Base-by-base conservation (phyloP, 2,113 vertebrate genomes). In the Nycticebus coucang region DNA sequence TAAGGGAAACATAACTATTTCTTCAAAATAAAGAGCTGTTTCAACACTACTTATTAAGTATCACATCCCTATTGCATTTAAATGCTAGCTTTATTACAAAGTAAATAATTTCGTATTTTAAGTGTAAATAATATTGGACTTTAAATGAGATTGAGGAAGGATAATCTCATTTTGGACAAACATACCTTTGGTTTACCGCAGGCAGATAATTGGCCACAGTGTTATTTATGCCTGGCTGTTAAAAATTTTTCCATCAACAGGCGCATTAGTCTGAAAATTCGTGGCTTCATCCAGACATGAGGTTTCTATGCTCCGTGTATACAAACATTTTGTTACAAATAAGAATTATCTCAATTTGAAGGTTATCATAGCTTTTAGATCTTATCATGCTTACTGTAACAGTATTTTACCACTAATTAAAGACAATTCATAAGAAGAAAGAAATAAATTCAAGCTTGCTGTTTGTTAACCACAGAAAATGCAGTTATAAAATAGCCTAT, bases 141-240 rank as follows among this genome's bases (percentile, higher is more conserved):
- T 95, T 77, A 89, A 72, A 59, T 69, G 79, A 95, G 79, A 89
- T 75, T 57, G 14, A 55, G 26, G 57, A 77, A 85, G 66, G 17
- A 35, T 57, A 90, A 64, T 78, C 41, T 86, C 37, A 84, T 93
- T 94, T 72, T 85, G 82, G 66, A 80, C 89, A 97, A 90, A 93
- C 79, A 91, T 64, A 37, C 9, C 75, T 89, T 86, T 94, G 86
- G 95, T 80, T 97, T 79, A 95, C 95, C 96, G 87, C 93, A 96
- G 78, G 93, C 82, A 74, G 26, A 35, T 92, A 93, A 93, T 94
- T 94, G 89, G 45, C 80, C 41, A 77, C 55, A 77, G 45, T 93
- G 66, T 86, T 91, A 87, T 89, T 95, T 94, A 45, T 80, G 94
- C 28, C 26, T 66, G 78, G 95, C 84, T 97, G 62, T 41, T 91